Evolutionary conservation across 1,140 invertebrate genomes (phyloP), one percentile per base, ranked within the genome.

Genomic region (Brachionus rotundiformis): DNA sequence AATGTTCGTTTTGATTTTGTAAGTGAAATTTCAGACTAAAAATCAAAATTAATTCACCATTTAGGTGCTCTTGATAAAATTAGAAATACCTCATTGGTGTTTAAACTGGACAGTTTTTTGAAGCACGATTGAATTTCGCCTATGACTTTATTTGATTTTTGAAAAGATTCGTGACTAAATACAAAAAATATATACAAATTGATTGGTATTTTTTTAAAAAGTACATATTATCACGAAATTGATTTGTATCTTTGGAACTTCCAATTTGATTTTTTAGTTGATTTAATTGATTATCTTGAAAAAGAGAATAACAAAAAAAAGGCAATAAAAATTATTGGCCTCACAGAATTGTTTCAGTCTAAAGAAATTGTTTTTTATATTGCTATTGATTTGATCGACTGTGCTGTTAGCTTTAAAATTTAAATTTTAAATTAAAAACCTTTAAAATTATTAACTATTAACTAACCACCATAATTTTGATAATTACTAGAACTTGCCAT

Each of bases 1-100:
- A 79, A 79, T 59, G 29, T 49, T 79, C 76, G 16, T 59, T 63
- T 54, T 6, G 76, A 79, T 59, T 79, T 79, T 8, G 76, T 79
- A 3, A 79, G 54, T 33, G 76, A 44, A 23, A 79, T n/a, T 39
- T 79, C 47, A 5, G 76, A 54, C 76, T 79, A 29, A 10, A 77
- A 1, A n/a, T n/a, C n/a, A n/a, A n/a, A n/a, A n/a, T n/a, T n/a
- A n/a, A n/a, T n/a, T n/a, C n/a, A n/a, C n/a, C n/a, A n/a, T n/a
- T n/a, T n/a, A n/a, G n/a, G n/a, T n/a, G n/a, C n/a, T n/a, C n/a
- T n/a, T n/a, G n/a, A n/a, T n/a, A n/a, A n/a, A n/a, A n/a, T n/a
- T n/a, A n/a, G n/a, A n/a, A n/a, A n/a, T 73, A 73, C 68, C n/a
- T 73, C 68, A 27, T 23, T 73, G 16, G 68, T 27, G 10, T 44